A percentile compares a stretch with the other conserved stretches of the same genome.
These are phyloP conservation scores for Glomeris marginata DNA, from an alignment of 2,888 invertebrate species.

Conservation along the genomic window DNA sequence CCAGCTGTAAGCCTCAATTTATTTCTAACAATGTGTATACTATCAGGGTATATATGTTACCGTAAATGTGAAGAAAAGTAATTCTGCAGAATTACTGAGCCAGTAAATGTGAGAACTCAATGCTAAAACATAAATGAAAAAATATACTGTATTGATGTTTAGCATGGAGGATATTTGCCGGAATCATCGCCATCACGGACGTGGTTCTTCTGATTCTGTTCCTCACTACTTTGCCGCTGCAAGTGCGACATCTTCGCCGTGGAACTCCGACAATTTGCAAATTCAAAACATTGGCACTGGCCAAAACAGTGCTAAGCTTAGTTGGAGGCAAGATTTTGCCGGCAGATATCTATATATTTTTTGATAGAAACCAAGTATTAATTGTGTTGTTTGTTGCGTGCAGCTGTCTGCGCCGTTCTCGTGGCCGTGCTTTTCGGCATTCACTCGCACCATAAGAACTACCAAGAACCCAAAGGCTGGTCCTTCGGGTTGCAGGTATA, in stretches of 20 bases:
- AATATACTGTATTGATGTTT: background rate
- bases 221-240: slow-evolving; percentile 7
- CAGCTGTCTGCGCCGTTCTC: slow-evolving; percentile 10
- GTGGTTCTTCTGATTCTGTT: slow-evolving; percentile 7
- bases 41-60: background rate
- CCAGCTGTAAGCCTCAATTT: slow-evolving; percentile 8
- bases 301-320: slow-evolving; percentile 9
- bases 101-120: too few relatives aligned
- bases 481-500: slow-evolving; percentile 13
- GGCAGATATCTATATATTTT: background rate
- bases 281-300: slow-evolving; percentile 10
- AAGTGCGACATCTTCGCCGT: slow-evolving; percentile 7
- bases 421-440: slow-evolving; percentile 12
- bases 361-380: too few relatives aligned
- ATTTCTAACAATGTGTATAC: background rate
- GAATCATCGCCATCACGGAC: slow-evolving; percentile 11
- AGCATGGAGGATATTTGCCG: slow-evolving; percentile 13
- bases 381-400: background rate
- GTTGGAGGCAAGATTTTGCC: slow-evolving; percentile 9
- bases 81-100: background rate
- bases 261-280: slow-evolving; percentile 7
- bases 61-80: background rate
- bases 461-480: slow-evolving; percentile 13
- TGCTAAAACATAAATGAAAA: background rate
- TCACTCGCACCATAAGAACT: slow-evolving; percentile 11